Conservation (phyloP, 2,113 vertebrate species). For the Dicentrarchus labrax region DNA sequence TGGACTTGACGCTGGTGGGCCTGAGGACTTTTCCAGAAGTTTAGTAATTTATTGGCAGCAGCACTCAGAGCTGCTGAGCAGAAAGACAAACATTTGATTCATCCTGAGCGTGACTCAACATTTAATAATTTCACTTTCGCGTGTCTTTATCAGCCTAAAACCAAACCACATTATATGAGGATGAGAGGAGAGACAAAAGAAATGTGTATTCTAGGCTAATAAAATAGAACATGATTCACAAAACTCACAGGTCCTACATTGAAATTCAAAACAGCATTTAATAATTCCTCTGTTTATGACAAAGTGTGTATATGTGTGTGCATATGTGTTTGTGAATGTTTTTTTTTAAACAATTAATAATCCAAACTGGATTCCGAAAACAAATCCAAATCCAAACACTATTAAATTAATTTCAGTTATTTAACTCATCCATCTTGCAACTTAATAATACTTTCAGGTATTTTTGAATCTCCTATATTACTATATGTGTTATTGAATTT, state of each 20-base stretch:
- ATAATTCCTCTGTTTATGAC: neutral
- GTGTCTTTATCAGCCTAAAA: neutral
- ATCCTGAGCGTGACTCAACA: conserved; percentile 58
- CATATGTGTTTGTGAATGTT: no score
- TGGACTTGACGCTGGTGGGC: conserved; percentile 6
- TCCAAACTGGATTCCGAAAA: no score
- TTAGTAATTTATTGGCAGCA: conserved; percentile 62
- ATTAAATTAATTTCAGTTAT: no score
- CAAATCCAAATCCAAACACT: no score
- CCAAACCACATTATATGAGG: neutral
- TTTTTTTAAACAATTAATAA: no score
- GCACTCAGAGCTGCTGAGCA: conserved; percentile 23
- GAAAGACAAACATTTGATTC: conserved; percentile 60
- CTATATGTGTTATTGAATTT: no score
- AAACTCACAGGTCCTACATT: neutral
- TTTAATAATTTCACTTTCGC: neutral
- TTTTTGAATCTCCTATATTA: neutral
- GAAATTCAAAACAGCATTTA: conserved; percentile 21
- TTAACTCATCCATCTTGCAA: neutral
- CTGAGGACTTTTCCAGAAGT: conserved; percentile 74
- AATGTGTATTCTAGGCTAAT: no score
- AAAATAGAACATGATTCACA: neutral
- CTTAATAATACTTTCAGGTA: neutral
- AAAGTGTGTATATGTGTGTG: no score
- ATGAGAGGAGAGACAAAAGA: no score